Evolutionary conservation across 1,140 invertebrate genomes (phyloP).

Genomic region (Eurosta solidaginis): DNA sequence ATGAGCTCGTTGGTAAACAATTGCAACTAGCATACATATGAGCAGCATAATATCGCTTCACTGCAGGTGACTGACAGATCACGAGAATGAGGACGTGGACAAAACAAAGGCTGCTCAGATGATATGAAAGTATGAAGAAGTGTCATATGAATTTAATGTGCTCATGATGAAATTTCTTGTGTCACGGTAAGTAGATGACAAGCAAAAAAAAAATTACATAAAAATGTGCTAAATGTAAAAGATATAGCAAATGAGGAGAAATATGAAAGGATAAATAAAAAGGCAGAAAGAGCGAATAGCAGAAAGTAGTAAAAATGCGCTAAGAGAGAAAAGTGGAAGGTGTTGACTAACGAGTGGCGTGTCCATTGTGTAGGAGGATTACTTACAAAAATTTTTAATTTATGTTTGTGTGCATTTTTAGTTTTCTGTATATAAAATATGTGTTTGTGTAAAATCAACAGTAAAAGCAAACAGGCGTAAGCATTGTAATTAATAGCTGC

Average conservation of each 20-base stretch:
- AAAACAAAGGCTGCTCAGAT: background rate
- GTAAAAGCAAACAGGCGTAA: slow-evolving; percentile 5
- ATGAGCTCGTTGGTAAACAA: too few relatives aligned
- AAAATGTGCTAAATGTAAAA: background rate
- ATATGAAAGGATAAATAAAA: background rate
- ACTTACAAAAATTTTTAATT: background rate
- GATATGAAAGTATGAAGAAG: background rate
- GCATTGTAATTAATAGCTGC: slow-evolving; percentile 20
- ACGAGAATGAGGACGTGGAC: background rate
- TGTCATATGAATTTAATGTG: background rate
- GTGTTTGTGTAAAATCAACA: slow-evolving; percentile 15
- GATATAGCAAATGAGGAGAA: background rate
- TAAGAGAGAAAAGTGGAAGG: background rate
- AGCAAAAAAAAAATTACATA: background rate
- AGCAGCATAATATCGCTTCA: background rate
- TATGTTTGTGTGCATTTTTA: background rate
- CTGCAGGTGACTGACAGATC: slow-evolving; percentile 10
- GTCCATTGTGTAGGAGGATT: background rate
- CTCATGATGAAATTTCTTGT: slow-evolving; percentile 2
- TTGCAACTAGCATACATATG: too few relatives aligned
- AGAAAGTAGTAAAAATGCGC: too few relatives aligned
- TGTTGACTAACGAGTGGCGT: background rate
- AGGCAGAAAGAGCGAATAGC: too few relatives aligned
- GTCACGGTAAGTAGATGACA: slow-evolving; percentile 20
- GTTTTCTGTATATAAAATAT: too few relatives aligned